Base-by-base conservation (phyloP, 2,113 vertebrate species). In the Circaetus cinerascens region DNA sequence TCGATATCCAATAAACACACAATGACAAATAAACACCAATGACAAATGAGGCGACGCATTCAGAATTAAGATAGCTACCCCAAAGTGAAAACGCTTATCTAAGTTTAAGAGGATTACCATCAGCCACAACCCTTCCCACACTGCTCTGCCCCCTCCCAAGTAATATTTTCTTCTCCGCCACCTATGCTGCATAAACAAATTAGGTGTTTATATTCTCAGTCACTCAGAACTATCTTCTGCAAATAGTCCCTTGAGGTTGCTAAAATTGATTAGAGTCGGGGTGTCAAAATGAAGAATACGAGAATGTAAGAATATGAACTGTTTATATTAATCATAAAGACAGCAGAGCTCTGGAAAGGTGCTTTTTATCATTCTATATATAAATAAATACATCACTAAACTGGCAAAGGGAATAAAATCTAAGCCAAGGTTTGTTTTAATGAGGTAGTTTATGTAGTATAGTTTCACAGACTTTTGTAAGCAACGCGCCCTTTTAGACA, bases 131-230 rank as follows among this genome's bases (percentile, higher is more conserved):
- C 46, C 82, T 83, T 69, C 75, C 71, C 50, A 64, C 13, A 20
- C 19, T 10, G 59, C 82, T 80, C 86, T 86, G 50, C 25, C 59
- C 41, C n/a, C 46, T 86, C 92, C 30, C 55, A 82, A 38, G 63
- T 38, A 87, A 19, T 91, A 90, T 60, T 92, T 93, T 76, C 72
- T 74, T 90, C 86, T 48, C 88, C 2, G 4, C 19, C 59, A 88
- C 60, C 82, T 46, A 43, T 64, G 51, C 68, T 88, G 76, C 60
- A 71, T 87, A 95, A 97, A 94, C 56, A 92, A 91, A 51, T 66
- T 32, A 88, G 50, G 60, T 77, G 66, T 60, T 95, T 87, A 80
- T 89, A 81, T 23, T 78, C 91, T 43, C 64, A 84, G 15, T 81
- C 83, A 80, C 75, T 86, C 79, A 75, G 43, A 86, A 84, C 32